Conservation (phyloP, 2,888 invertebrate genomes). For the Stenoptilia bipunctidactyla region DNA sequence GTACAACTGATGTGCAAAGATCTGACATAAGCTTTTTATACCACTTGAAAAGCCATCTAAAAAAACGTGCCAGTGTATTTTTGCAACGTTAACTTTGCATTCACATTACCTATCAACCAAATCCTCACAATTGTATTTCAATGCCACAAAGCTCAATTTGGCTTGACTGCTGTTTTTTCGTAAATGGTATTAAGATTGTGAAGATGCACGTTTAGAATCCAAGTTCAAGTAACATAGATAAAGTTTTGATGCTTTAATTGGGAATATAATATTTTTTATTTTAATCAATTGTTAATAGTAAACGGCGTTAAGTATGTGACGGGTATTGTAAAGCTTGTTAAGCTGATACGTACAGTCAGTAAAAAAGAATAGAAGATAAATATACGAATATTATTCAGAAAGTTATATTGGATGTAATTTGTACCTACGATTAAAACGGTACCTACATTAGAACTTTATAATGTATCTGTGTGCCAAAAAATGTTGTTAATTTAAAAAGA, state of each 20-base stretch:
- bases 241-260: constrained; percentile 26
- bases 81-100: constrained; percentile 23
- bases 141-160: not conserved
- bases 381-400: no score
- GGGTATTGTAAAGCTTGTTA: no score
- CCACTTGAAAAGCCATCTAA: constrained; percentile 45
- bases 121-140: not conserved
- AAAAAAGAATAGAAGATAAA: no score
- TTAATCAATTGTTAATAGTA: constrained; percentile 12
- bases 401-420: no score
- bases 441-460: no score
- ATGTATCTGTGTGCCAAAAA: no score
- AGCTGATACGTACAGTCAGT: no score
- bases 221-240: constrained; percentile 34
- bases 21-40: constrained; percentile 52
- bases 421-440: no score
- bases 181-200: constrained; percentile 18
- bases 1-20: constrained; percentile 38
- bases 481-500: no score
- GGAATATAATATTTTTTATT: constrained; percentile 25
- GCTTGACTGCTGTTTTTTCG: not conserved
- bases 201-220: constrained; percentile 31
- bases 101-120: not conserved
- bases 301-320: not conserved
- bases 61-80: constrained; percentile 44